phyloP scores from a whole-genome alignment of 2,797 vertebrate species.

The Bucorvus abyssinicus region DNA sequence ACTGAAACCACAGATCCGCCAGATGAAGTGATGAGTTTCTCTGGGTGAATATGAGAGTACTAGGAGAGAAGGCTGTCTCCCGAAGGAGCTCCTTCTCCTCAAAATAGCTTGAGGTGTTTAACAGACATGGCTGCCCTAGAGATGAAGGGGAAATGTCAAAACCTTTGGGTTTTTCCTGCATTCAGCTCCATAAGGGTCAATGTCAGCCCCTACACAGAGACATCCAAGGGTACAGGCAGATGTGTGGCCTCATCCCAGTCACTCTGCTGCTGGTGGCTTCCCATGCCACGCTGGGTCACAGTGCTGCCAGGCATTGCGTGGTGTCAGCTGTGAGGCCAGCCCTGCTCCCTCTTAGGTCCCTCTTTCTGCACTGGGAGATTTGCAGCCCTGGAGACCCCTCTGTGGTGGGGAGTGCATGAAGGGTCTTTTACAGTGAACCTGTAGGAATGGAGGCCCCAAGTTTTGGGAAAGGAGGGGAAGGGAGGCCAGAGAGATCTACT shows the following conservation, averaged over 20 bases:
- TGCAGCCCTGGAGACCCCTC: neutral
- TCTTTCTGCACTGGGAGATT: neutral
- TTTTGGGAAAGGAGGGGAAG: neutral
- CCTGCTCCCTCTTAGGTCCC: neutral
- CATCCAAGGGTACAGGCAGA: neutral
- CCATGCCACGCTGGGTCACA: neutral
- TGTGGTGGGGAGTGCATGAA: neutral
- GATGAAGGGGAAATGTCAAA: neutral
- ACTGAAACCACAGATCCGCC: neutral
- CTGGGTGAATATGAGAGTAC: neutral
- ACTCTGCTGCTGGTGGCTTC: neutral
- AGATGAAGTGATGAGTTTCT: neutral
- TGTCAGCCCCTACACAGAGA: neutral
- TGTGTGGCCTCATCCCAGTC: neutral
- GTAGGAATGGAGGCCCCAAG: neutral
- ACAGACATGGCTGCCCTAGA: neutral
- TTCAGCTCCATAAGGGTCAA: neutral
- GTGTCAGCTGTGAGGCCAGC: neutral
- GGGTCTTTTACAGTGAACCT: neutral
- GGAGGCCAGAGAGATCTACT: neutral
- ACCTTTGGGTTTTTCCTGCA: neutral
- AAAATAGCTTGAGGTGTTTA: neutral
- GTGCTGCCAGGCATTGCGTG: neutral
- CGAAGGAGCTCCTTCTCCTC: accelerated
- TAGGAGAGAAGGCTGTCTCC: neutral